phyloP scores from a whole-genome alignment of 2,113 vertebrate species.

The Telmatochromis brachygnathus region DNA sequence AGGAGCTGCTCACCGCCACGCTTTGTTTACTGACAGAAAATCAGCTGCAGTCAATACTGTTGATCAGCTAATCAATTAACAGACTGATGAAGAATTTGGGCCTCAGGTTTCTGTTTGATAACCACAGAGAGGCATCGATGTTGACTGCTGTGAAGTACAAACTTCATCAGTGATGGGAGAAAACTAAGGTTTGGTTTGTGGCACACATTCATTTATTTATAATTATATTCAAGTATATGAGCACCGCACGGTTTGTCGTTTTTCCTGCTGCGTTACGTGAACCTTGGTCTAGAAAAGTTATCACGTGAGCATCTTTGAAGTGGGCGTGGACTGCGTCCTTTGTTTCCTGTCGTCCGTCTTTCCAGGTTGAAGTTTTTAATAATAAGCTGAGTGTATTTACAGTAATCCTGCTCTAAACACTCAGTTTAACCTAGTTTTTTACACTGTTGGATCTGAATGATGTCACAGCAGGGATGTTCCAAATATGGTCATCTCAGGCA shows the following conservation, averaged over 20 bases:
- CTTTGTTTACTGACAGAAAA: neutral
- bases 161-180: neutral
- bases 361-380: neutral
- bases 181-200: neutral
- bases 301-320: rapidly evolving
- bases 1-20: neutral
- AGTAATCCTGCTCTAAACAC: neutral
- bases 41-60: neutral
- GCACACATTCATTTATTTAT: neutral
- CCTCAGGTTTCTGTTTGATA: neutral
- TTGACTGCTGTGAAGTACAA: rapidly evolving
- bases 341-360: neutral
- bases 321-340: neutral
- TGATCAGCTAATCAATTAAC: neutral
- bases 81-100: neutral
- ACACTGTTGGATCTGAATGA: neutral
- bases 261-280: neutral
- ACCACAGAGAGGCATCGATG: neutral
- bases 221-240: neutral
- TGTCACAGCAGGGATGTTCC: neutral
- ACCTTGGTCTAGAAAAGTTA: neutral
- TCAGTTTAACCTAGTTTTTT: rapidly evolving
- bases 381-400: neutral
- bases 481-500: neutral
- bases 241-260: rapidly evolving